Percentiles rank a stretch among this genome's conserved stretches.
These are phyloP conservation scores for Pseudomyrmex concolor DNA, from an alignment of 1,140 invertebrate species.

Conservation along the genomic window DNA sequence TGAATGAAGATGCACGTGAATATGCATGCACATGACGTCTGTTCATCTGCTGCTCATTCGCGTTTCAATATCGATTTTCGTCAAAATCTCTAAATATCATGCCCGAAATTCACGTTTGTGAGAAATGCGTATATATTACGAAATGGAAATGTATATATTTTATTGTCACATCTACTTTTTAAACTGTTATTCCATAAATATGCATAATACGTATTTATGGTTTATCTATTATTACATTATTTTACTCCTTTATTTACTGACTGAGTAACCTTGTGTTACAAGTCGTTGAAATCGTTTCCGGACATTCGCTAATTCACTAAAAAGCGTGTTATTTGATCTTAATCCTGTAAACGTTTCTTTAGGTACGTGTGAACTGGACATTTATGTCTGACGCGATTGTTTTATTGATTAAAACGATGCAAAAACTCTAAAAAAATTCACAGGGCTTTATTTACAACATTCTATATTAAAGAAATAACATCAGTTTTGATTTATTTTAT, in stretches of 20 bases:
- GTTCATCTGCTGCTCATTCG: slow-evolving; percentile 49
- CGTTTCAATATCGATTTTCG: slow-evolving; percentile 47
- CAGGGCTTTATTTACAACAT: too few species aligned
- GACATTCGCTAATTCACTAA: too few species aligned
- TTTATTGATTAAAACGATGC: too few species aligned
- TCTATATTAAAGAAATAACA: too few species aligned
- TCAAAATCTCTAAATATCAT: slow-evolving; percentile 41
- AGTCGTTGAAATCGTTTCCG: too few species aligned
- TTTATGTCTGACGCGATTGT: too few species aligned
- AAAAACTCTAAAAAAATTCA: too few species aligned
- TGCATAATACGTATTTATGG: neutral
- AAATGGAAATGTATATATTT: slow-evolving; percentile 13
- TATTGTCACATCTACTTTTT: neutral
- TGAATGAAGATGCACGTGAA: slow-evolving; percentile 51
- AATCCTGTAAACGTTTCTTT: too few species aligned
- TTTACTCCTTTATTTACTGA: neutral
- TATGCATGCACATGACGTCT: slow-evolving; percentile 51
- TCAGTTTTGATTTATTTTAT: too few species aligned
- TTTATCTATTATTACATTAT: slow-evolving; percentile 3
- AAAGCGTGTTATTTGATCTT: too few species aligned
- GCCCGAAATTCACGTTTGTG: neutral
- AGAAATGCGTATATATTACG: neutral
- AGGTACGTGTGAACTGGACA: too few species aligned
- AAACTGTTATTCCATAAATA: neutral
- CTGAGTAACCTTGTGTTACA: too few species aligned